A percentile compares a stretch with the other conserved stretches of the same genome.
Evolutionary conservation across 2,888 invertebrate species (phyloP).

Genomic region (Pyrocoelia pectoralis): DNA sequence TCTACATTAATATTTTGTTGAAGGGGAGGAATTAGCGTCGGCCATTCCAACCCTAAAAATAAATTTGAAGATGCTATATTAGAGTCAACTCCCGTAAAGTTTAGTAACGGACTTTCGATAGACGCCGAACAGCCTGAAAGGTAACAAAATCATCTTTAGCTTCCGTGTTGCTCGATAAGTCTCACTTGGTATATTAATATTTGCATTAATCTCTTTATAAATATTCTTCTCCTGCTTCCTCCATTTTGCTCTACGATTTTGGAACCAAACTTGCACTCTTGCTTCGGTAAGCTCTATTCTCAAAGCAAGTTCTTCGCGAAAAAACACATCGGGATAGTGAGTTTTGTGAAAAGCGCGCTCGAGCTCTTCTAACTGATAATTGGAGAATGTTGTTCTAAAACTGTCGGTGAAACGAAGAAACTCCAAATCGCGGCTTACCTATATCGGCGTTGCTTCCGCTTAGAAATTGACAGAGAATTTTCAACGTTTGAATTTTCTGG

Average conservation of each 20-base stretch:
- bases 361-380: conserved; percentile 86
- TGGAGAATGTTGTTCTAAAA: conserved; percentile 85
- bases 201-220: conserved; percentile 40
- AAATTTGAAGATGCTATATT: conserved; percentile 45
- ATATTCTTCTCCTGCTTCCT: conserved; percentile 67
- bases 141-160: neutral
- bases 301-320: conserved; percentile 87
- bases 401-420: neutral
- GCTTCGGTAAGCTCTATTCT: conserved; percentile 91
- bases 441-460: conserved; percentile 68
- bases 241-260: conserved; percentile 72
- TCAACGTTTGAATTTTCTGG: conserved; percentile 45
- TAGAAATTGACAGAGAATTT: conserved; percentile 50
- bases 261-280: conserved; percentile 85
- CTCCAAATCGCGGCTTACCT: conserved; percentile 56
- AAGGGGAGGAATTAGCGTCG: conserved; percentile 49
- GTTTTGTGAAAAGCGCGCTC: conserved; percentile 91
- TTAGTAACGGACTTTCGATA: conserved; percentile 52
- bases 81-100: conserved; percentile 44
- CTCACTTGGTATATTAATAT: conserved; percentile 34
- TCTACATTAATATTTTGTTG: conserved; percentile 39
- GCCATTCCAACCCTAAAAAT: conserved; percentile 58
- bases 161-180: neutral
- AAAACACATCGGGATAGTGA: conserved; percentile 91
- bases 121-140: conserved; percentile 52